These are phyloP conservation scores for Montipora capricornis DNA, from an alignment of 64 coral and sea anemone genomes.

Conservation along the genomic window DNA sequence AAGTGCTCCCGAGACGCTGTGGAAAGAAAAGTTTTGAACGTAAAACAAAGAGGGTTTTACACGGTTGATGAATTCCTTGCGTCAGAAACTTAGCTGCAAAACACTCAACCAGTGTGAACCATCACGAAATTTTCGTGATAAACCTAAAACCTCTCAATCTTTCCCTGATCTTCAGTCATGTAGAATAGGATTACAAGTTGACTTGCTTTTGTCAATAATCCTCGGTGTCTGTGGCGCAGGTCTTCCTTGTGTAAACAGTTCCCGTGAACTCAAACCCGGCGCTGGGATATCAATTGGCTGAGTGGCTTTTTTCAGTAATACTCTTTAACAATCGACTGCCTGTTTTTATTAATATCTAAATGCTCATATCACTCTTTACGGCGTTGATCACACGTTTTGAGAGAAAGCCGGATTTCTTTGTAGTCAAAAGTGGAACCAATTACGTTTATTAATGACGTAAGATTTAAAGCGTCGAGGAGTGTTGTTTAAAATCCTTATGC, in stretches of 20 bases:
- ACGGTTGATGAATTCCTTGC: not conserved
- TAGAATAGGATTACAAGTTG: not conserved
- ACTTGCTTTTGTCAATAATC: not conserved
- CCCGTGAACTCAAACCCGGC: slow-evolving; percentile 9
- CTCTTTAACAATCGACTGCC: not conserved
- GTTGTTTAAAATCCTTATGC: not conserved
- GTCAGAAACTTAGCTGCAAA: not conserved
- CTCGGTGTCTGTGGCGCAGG: not conserved
- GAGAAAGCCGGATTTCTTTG: slow-evolving; percentile 3
- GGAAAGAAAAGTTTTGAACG: not conserved
- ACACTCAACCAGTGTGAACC: not conserved
- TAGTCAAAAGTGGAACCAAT: not conserved
- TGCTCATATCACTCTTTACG: not conserved
- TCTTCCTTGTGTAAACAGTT: slow-evolving; percentile 7
- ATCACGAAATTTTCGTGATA: not conserved
- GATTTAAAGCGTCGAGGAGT: not conserved
- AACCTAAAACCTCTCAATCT: too few species aligned
- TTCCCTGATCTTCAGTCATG: too few species aligned
- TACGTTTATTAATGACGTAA: not conserved
- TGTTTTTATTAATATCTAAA: not conserved
- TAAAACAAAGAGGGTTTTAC: not conserved
- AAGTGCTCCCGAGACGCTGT: not conserved
- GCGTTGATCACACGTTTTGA: slow-evolving; percentile 27
- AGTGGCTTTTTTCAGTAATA: not conserved
- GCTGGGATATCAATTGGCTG: not conserved